Percentiles rank a stretch among this genome's conserved stretches.
Evolutionary conservation across 1,140 invertebrate genomes (phyloP).

Genomic region (Pseudachorutes palmiensis): DNA sequence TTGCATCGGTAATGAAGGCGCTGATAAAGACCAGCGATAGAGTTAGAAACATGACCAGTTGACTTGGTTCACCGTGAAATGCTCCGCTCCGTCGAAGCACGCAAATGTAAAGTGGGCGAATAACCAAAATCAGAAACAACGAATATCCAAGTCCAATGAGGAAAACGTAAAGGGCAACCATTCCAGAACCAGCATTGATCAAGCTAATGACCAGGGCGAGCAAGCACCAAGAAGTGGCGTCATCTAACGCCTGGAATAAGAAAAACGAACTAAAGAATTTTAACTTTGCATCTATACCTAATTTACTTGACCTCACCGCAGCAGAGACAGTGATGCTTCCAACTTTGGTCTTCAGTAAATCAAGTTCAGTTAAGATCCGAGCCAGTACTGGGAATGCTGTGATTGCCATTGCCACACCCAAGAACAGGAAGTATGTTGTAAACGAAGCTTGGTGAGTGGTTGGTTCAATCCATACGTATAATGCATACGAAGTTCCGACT

Average conservation of each 20-base stretch:
- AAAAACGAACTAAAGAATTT: not conserved
- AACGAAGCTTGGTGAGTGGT: slow-evolving; percentile 14
- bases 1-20: slow-evolving; percentile 38
- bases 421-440: slow-evolving; percentile 34
- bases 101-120: slow-evolving; percentile 21
- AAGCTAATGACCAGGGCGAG: slow-evolving; percentile 36
- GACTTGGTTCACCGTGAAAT: slow-evolving; percentile 14
- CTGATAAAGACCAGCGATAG: slow-evolving; percentile 29
- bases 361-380: slow-evolving; percentile 35
- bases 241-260: slow-evolving; percentile 30
- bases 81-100: slow-evolving; percentile 23
- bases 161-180: slow-evolving; percentile 35
- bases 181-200: slow-evolving; percentile 32
- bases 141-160: slow-evolving; percentile 28
- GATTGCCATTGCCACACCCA: slow-evolving; percentile 37
- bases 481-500: slow-evolving; percentile 24
- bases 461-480: slow-evolving; percentile 31
- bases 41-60: slow-evolving; percentile 25
- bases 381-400: slow-evolving; percentile 38
- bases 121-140: slow-evolving; percentile 10
- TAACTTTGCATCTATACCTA: not conserved
- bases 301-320: slow-evolving; percentile 14
- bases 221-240: slow-evolving; percentile 38
- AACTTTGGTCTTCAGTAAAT: slow-evolving; percentile 35
- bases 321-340: slow-evolving; percentile 38